Conservation (phyloP, 2,888 invertebrate species). For the Cephus sareptanus region DNA sequence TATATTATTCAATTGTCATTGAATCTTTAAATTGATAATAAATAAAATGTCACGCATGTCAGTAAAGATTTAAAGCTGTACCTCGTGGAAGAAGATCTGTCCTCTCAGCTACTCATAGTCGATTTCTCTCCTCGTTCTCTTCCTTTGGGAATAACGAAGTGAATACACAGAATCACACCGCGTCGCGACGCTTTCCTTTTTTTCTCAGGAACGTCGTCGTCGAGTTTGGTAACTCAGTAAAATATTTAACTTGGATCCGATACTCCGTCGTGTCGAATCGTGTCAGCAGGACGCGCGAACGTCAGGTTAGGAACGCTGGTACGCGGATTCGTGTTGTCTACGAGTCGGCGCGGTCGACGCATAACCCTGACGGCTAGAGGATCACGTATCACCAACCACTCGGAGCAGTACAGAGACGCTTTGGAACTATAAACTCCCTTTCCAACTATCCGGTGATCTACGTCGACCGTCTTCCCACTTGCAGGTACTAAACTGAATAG, state of each 20-base stretch:
- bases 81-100: constrained; percentile 33
- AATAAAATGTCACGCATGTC: not conserved
- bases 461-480: not conserved
- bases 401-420: not conserved
- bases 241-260: not conserved
- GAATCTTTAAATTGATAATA: not conserved
- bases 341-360: not conserved
- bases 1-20: not conserved
- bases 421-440: not conserved
- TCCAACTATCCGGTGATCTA: not conserved
- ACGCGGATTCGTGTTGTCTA: not conserved
- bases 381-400: not conserved
- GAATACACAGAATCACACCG: not conserved
- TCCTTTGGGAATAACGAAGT: constrained; percentile 8
- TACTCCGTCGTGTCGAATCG: not conserved
- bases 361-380: not conserved
- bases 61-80: constrained; percentile 11
- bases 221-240: not conserved
- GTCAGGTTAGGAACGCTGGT: not conserved
- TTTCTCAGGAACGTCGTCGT: not conserved
- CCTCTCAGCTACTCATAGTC: constrained; percentile 45
- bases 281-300: not conserved
- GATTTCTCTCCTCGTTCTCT: constrained; percentile 16
- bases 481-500: not conserved
- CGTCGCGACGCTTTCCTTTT: not conserved